These are phyloP conservation scores for Labroides dimidiatus DNA, from an alignment of 2,797 vertebrate genomes.

Conservation along the genomic window DNA sequence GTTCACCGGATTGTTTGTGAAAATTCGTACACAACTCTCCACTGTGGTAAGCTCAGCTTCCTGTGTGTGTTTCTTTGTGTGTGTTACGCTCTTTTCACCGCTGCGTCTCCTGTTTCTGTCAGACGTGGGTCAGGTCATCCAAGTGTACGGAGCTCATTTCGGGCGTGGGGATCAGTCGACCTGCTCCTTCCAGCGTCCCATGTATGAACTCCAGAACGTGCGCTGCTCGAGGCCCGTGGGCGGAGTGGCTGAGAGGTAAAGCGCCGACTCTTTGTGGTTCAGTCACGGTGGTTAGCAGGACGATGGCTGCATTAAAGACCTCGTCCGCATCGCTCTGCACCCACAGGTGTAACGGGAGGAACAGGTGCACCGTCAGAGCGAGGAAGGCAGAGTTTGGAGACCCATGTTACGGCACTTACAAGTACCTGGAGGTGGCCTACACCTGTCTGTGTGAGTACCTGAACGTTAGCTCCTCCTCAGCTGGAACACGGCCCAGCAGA, in stretches of 20 bases:
- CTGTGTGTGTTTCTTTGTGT: no score
- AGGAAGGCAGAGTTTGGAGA: constrained; percentile 26
- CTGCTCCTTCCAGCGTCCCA: constrained; percentile 16
- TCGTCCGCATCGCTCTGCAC: not conserved
- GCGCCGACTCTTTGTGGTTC: no score
- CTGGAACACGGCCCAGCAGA: no score
- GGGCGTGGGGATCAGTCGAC: constrained; percentile 42
- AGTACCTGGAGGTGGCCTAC: constrained; percentile 54
- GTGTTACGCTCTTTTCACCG: no score
- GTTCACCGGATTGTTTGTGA: constrained; percentile 21
- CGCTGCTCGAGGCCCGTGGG: not conserved
- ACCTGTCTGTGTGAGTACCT: constrained; percentile 28
- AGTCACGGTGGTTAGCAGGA: not conserved
- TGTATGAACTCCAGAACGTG: not conserved
- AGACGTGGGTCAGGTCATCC: constrained; percentile 22
- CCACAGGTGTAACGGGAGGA: constrained; percentile 51
- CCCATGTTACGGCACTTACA: constrained; percentile 33
- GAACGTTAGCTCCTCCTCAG: no score
- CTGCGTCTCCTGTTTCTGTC: not conserved
- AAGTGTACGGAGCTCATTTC: constrained; percentile 32
- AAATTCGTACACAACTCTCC: not conserved
- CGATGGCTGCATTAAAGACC: not conserved
- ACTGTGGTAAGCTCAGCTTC: constrained; percentile 33
- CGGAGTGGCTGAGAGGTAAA: constrained; percentile 38
- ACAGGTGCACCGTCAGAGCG: constrained; percentile 19